phyloP scores from a whole-genome alignment of 2,888 invertebrate species.

The Conops quadrifasciatus region DNA sequence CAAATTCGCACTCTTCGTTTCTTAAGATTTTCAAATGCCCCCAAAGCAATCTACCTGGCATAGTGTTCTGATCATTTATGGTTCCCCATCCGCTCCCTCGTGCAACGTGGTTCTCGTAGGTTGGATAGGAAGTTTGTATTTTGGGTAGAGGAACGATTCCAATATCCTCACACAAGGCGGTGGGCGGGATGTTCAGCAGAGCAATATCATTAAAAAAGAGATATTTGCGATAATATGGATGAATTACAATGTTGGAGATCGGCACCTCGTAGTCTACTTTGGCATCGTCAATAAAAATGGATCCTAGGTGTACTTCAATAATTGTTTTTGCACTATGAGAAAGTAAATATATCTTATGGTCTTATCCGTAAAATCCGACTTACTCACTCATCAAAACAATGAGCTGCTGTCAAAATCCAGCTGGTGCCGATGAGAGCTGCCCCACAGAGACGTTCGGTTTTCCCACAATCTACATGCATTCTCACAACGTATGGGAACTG shows the following conservation, averaged over 20 bases:
- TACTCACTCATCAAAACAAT: no score
- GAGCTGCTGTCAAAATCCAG: no score
- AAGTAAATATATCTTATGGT: background rate
- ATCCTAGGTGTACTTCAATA: conserved; percentile 53
- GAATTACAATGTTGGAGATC: conserved; percentile 54
- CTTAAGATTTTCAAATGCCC: no score
- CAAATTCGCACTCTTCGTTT: no score
- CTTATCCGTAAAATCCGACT: no score
- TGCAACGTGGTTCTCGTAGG: conserved; percentile 54
- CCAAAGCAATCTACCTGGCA: conserved; percentile 36
- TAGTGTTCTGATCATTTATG: conserved; percentile 47
- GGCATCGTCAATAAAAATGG: conserved; percentile 49
- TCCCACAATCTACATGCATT: no score
- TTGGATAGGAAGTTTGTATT: conserved; percentile 48
- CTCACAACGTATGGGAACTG: no score
- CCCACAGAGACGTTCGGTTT: no score
- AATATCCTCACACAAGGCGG: conserved; percentile 41
- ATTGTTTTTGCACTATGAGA: conserved; percentile 40
- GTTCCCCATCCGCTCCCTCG: conserved; percentile 66
- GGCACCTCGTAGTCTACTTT: conserved; percentile 47
- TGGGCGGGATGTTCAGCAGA: conserved; percentile 49
- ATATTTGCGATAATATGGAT: conserved; percentile 54
- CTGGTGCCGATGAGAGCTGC: no score
- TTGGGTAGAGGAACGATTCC: conserved; percentile 47
- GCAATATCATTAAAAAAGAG: conserved; percentile 55